Base-by-base conservation (phyloP, 2,113 vertebrate species). In the Ammodytes dubius region DNA sequence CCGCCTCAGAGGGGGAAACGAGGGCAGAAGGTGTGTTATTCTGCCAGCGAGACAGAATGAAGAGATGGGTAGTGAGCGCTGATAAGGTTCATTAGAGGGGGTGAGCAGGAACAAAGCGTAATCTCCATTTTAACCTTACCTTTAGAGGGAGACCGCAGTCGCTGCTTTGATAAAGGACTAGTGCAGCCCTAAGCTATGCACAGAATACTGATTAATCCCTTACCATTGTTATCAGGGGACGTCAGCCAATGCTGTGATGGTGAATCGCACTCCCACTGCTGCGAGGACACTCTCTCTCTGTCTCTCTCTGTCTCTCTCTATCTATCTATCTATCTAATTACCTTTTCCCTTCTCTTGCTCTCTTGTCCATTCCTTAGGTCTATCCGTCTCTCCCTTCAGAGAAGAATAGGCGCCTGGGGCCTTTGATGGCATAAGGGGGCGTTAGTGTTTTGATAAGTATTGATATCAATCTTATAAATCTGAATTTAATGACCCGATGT, bases 81-180 rank as follows among this genome's bases (percentile, higher is more conserved):
- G 94, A 94, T 93, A 94, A 92, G 87, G 90, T 94, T 94, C 93
- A 92, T 94, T 93, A 92, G 85, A 85, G 79, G 85, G 89, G 83
- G 86, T 87, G 85, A 63, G 73, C 75, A 15, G 83, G 90, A 93
- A 89, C 87, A 90, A 88, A 92, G 88, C 74, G 14, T 92, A 93
- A 95, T 94, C 94, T 95, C 88, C 87, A 87, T 94, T 94, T 95
- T 95, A 94, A 95, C 93, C 91, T 94, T 93, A 91, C 90, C 88
- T 91, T 90, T 91, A 84, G 88, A 83, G 84, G 84, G 88, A 92
- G 85, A 83, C 88, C 69, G 59, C 79, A 83, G 88, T 87, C 73
- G 87, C 76, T 64, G 84, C 80, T 67, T 88, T 82, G 92, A 91
- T 92, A 92, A 93, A 91, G 88, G 84, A 88, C 87, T 70, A 70